Base-by-base conservation (phyloP, 1,140 invertebrate species). In the Sycophaga agraensis region DNA sequence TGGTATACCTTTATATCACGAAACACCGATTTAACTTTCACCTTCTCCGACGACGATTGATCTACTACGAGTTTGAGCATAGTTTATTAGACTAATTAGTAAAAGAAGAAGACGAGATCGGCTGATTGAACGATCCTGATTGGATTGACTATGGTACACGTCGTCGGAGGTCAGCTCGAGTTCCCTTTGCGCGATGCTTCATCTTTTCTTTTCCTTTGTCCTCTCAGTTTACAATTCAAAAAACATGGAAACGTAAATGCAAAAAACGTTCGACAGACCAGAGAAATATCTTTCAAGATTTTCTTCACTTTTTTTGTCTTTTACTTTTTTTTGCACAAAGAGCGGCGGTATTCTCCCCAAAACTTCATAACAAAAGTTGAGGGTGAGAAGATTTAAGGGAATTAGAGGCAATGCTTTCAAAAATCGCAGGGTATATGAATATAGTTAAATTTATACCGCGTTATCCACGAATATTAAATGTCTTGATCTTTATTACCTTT, bases 1-100 rank as follows among this genome's bases (percentile, higher is more conserved):
- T 80, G 72, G 78, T 80, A 79, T 79, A 79, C 75, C 64, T 68
- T 66, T 67, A 67, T 74, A 71, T 73, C 66, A 72, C 70, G 73
- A 70, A 71, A 70, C 70, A 68, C 54, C 58, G 71, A 68, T 68
- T 67, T 57, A 70, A 72, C 71, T 70, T 67, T 68, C 22, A 64
- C 54, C 55, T 54, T 51, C 48, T 65, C 65, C 64, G 59, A 66
- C 59, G 61, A 69, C 61, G 61, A 58, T 31, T 28, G 24, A 22
- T 22, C n/a, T n/a, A n/a, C n/a, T n/a, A n/a, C n/a, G n/a, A 34
- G 8, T 59, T 51, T 34, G 26, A 56, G 24, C 45, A 39, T 49
- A 1, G 16, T 37, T 31, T 46, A 28, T 46, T 63, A 31, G 51
- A 37, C 26, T 39, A 12, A 66, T 61, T 39, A 59, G 63, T 39